Evolutionary conservation across 2,113 vertebrate genomes (phyloP), one percentile per base, ranked within the genome.

Genomic region (Copsychus sechellarum): DNA sequence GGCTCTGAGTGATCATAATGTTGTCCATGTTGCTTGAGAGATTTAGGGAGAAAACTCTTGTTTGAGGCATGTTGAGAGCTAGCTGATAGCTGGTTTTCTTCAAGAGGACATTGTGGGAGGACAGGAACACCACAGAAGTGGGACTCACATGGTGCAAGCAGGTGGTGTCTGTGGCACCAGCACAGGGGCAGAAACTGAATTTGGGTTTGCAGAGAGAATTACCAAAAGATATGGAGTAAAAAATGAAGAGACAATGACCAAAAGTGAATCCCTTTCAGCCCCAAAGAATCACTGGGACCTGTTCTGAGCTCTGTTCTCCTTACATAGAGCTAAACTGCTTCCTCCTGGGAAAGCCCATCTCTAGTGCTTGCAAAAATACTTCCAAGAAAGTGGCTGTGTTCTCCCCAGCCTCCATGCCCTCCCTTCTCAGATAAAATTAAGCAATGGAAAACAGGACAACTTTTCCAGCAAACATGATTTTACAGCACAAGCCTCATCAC

Each of bases 391-490:
- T 42, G 77, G 33, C 42, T 58, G 33, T 62, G 9, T 14, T 45
- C 23, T 69, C 45, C 56, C 61, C 53, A 69, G 21, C 34, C 58
- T 69, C 82, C 25, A 5, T 28, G 12, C 9, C 47, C 42, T 54
- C 31, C 34, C 29, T 71, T 73, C 40, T 67, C 60, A 90, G 47
- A 48, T 81, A n/a, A 78, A 86, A 94, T 92, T 67, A 88, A 64
- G 67, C 40, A 88, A 48, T 21, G 60, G 88, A 88, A 96, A 95
- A 94, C 40, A 84, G 31, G 34, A 80, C 8, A 73, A 18, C 36
- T 43, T 92, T 81, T 90, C 88, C 72, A 90, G 64, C 64, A 92
- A 95, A 90, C 53, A 56, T 3, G 24, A 64, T 84, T 85, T 92
- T 81, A 60, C 43, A 53, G 36, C n/a, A 64, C 48, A 56, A 65